Conservation (phyloP, 2,797 vertebrate species). For the Gambusia yucatana region DNA sequence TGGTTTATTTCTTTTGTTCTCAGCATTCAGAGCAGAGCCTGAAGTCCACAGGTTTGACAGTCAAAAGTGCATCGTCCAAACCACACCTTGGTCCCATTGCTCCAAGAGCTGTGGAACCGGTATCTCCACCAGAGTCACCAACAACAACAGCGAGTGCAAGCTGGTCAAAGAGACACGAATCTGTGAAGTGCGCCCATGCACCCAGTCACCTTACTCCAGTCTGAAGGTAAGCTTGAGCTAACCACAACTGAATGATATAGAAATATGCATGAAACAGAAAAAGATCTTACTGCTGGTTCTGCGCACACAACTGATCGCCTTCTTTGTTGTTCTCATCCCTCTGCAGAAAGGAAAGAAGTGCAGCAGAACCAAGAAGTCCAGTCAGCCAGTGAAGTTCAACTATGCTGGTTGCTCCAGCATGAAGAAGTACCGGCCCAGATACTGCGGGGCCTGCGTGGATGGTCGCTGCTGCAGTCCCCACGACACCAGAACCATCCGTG, state of each 20-base stretch:
- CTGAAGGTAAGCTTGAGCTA: slow-evolving; percentile 87
- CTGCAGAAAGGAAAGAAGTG: slow-evolving; percentile 98
- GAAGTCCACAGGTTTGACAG: slow-evolving; percentile 87
- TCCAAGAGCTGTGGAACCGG: slow-evolving; percentile 96
- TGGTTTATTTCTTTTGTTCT: slow-evolving; percentile 19
- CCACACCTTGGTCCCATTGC: slow-evolving; percentile 97
- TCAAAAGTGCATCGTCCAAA: slow-evolving; percentile 95
- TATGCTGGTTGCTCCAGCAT: slow-evolving; percentile 94
- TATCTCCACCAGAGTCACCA: slow-evolving; percentile 96
- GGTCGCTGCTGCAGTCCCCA: slow-evolving; percentile 95
- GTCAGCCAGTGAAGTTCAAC: slow-evolving; percentile 87
- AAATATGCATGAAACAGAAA: slow-evolving; percentile 3
- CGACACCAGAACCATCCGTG: slow-evolving; percentile 93
- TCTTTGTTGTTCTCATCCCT: slow-evolving; percentile 1
- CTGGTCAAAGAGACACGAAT: slow-evolving; percentile 94
- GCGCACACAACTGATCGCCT: slow-evolving; percentile 34
- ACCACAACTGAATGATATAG: neutral
- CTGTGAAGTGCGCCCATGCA: slow-evolving; percentile 96
- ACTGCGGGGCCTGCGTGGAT: slow-evolving; percentile 95
- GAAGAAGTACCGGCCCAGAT: slow-evolving; percentile 95
- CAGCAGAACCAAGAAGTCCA: slow-evolving; percentile 92
- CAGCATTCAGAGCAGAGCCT: slow-evolving; percentile 89
- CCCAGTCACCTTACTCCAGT: slow-evolving; percentile 87
- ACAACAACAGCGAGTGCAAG: slow-evolving; percentile 93
- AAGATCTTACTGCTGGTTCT: neutral